Conservation (phyloP, 2,888 invertebrate genomes). For the Aleiodes alternator region DNA sequence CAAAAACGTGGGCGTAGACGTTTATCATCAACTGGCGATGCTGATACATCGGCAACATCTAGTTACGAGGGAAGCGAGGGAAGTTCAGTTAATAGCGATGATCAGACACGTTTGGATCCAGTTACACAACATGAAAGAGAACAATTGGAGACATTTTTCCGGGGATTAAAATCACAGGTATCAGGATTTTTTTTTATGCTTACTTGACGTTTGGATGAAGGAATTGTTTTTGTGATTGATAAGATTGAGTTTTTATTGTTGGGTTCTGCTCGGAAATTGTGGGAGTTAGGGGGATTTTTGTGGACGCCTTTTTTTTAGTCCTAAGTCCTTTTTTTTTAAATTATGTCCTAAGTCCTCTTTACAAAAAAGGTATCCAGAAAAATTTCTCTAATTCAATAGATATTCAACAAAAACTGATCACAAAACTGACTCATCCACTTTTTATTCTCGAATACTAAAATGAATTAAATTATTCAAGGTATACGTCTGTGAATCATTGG, state of each 20-base stretch:
- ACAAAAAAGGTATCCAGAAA: too few relatives aligned
- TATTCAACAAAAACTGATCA: too few relatives aligned
- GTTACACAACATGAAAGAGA: slow-evolving; percentile 81
- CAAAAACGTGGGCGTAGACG: slow-evolving; percentile 60
- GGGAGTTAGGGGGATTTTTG: not conserved
- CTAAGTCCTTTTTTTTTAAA: too few relatives aligned
- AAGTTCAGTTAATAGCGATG: slow-evolving; percentile 76
- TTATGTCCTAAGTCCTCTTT: too few relatives aligned
- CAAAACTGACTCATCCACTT: not conserved
- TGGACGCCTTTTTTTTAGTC: not conserved
- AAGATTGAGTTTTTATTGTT: too few relatives aligned
- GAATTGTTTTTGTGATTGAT: too few relatives aligned
- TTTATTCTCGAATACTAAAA: not conserved
- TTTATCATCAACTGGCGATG: slow-evolving; percentile 80
- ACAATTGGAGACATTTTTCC: slow-evolving; percentile 85
- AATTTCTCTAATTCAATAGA: too few relatives aligned
- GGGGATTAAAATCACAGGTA: slow-evolving; percentile 86
- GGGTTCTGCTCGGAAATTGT: too few relatives aligned
- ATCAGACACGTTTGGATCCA: slow-evolving; percentile 74
- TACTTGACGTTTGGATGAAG: too few relatives aligned
- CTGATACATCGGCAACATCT: slow-evolving; percentile 76
- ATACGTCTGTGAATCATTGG: slow-evolving; percentile 85
- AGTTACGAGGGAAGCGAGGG: slow-evolving; percentile 79
- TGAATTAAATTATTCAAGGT: slow-evolving; percentile 75
- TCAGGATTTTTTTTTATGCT: slow-evolving; percentile 32